phyloP scores from a whole-genome alignment of 1,140 invertebrate genomes.

The Pararge aegeria region DNA sequence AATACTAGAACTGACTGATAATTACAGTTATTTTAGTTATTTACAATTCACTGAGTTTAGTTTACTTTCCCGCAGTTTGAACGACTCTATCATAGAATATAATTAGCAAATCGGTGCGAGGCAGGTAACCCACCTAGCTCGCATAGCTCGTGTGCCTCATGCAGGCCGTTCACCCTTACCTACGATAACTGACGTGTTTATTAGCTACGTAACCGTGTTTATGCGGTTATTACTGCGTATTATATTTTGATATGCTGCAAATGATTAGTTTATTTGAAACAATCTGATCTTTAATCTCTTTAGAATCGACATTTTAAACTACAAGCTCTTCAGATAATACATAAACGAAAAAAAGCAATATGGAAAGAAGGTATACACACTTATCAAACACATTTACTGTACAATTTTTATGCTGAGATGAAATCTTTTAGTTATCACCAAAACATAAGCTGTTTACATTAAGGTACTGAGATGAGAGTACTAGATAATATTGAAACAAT shows the following conservation, averaged over 20 bases:
- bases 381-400: no score
- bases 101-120: constrained; percentile 33
- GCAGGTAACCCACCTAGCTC: constrained; percentile 21
- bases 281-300: no score
- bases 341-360: no score
- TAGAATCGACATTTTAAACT: no score
- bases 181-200: constrained; percentile 39
- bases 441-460: no score
- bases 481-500: no score
- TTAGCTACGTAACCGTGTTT: constrained; percentile 28
- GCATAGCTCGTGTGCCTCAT: constrained; percentile 23
- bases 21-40: not conserved
- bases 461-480: no score
- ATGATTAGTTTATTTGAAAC: not conserved
- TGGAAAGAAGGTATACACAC: no score
- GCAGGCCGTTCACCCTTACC: constrained; percentile 33
- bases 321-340: no score
- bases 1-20: no score
- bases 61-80: not conserved
- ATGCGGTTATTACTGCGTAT: constrained; percentile 18
- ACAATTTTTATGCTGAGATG: no score
- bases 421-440: no score
- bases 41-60: not conserved
- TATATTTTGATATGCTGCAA: constrained; percentile 9
- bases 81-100: constrained; percentile 6